Evolutionary conservation across 2,797 vertebrate genomes (phyloP), one percentile per base, ranked within the genome.

Genomic region (Neosalanx taihuensis): DNA sequence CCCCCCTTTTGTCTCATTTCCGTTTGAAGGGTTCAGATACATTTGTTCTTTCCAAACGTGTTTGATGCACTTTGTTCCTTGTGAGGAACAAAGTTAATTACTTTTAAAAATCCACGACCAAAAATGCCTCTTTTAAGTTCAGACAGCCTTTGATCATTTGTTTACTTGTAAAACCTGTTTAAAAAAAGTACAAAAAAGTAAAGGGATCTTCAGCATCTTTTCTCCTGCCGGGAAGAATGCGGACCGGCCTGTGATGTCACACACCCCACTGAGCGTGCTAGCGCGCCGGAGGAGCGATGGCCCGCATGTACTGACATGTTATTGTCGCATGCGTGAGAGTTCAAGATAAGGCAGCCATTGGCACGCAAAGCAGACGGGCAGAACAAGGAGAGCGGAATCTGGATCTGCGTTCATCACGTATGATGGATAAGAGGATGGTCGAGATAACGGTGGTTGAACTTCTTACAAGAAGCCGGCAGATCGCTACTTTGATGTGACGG

Each of bases 221-320:
- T 29, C 23, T 18, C 65, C 46, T 31, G 49, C 65, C 26, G 17
- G 35, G 13, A 18, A 53, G 65, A 53, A n/a, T 29, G 12, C 15
- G 46, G 26, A 3, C 65, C 64, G 15, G 51, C 26, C 64, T 30
- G 26, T 79, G 81, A 83, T 57, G 72, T 84, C 79, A 82, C 75
- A 6, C 6, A 0, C 66, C 75, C 30, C 26, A 1, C 73, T 82
- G 78, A 90, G 88, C 88, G 86, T 90, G 86, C 81, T 83, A 87
- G 58, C 29, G 6, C 69, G 72, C 78, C 62, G 65, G 64, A 72
- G 79, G 74, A 83, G 78, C 68, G 67, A 81, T 3, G 72, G 72
- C 89, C 87, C 83, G 76, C 84, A 91, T 87, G 26, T 5, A 20
- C 65, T 87, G 77, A 83, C 87, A 90, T 82, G 87, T 81, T 85